Conservation (phyloP, 1,140 invertebrate species). For the Pogonognathellus flavescens region DNA sequence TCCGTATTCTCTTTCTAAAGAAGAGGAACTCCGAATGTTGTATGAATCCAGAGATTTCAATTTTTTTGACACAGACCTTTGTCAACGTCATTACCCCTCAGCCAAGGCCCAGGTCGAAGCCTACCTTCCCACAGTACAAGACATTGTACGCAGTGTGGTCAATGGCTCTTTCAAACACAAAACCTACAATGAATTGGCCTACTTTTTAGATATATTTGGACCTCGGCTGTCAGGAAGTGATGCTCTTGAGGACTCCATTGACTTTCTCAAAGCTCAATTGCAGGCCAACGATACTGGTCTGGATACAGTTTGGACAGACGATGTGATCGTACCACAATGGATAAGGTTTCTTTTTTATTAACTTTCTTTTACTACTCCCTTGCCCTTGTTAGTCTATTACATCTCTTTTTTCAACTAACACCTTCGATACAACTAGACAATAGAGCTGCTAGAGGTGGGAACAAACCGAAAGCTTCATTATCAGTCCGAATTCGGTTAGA, state of each 20-base stretch:
- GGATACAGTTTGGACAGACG: slow-evolving; percentile 77
- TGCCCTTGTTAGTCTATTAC: too few species aligned
- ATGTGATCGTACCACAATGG: slow-evolving; percentile 74
- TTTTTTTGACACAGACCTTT: not conserved
- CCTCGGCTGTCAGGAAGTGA: slow-evolving; percentile 77
- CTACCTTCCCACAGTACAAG: slow-evolving; percentile 48
- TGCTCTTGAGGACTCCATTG: slow-evolving; percentile 79
- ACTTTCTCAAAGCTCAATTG: slow-evolving; percentile 78
- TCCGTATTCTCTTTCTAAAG: not conserved
- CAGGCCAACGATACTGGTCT: slow-evolving; percentile 71
- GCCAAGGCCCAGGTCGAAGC: not conserved
- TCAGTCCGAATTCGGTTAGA: too few species aligned
- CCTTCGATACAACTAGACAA: not conserved
- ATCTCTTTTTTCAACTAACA: not conserved
- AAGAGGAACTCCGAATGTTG: not conserved
- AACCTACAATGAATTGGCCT: slow-evolving; percentile 76
- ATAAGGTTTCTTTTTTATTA: slow-evolving; percentile 61
- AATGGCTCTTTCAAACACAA: slow-evolving; percentile 74
- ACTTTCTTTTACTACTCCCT: not conserved
- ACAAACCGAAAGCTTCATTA: too few species aligned
- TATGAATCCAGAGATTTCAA: not conserved
- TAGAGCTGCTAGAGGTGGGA: too few species aligned
- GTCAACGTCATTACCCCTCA: not conserved
- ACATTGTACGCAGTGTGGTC: slow-evolving; percentile 74
- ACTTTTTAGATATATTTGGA: slow-evolving; percentile 82